Conservation (phyloP, 2,113 vertebrate species). For the Alexandromys fortis region DNA sequence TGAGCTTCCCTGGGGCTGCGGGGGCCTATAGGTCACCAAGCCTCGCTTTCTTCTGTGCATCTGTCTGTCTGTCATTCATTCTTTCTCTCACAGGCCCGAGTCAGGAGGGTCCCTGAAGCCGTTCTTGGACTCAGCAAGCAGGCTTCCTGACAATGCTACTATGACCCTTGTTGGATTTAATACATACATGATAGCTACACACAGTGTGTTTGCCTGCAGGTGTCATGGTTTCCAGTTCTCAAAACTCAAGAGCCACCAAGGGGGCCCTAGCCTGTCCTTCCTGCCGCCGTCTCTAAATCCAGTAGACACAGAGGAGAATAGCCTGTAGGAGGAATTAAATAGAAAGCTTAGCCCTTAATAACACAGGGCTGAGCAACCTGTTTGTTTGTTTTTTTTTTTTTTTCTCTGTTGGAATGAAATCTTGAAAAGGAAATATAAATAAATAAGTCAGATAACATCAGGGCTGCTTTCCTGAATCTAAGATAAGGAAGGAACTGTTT, state of each 20-base stretch:
- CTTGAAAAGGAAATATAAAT: conserved; percentile 3
- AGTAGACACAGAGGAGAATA: background rate
- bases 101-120: background rate
- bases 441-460: background rate
- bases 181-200: background rate
- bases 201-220: background rate
- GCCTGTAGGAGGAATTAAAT: background rate
- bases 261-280: background rate
- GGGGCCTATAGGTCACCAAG: background rate
- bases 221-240: background rate
- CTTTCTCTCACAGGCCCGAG: background rate
- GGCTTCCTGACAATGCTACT: background rate
- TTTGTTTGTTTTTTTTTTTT: background rate
- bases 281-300: background rate
- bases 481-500: background rate
- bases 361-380: background rate
- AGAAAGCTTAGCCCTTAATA: background rate
- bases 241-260: background rate
- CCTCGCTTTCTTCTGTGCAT: background rate
- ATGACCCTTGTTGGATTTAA: background rate
- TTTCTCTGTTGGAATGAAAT: conserved; percentile 47
- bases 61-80: background rate
- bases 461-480: conserved; percentile 14
- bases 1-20: background rate
- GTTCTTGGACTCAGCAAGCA: background rate